These are phyloP conservation scores for Calcarius lapponicus DNA, from an alignment of 2,797 vertebrate genomes.

Conservation along the genomic window DNA sequence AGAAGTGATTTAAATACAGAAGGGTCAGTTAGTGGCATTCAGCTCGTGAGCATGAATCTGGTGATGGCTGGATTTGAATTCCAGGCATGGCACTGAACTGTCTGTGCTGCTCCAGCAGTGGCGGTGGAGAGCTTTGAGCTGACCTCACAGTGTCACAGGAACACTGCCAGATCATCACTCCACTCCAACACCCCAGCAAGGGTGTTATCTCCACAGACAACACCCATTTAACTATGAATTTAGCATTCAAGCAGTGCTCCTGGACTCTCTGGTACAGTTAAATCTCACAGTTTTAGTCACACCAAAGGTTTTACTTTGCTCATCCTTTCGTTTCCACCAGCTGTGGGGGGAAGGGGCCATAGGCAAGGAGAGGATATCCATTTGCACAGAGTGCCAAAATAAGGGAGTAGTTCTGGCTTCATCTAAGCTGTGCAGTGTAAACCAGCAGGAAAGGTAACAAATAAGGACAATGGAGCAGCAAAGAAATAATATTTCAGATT, in stretches of 20 bases:
- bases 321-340: background rate
- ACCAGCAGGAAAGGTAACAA: background rate
- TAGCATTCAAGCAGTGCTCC: background rate
- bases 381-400: background rate
- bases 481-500: background rate
- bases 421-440: background rate
- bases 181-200: background rate
- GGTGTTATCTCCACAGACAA: background rate
- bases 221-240: background rate
- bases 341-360: background rate
- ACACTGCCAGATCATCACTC: background rate
- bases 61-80: background rate
- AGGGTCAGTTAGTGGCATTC: background rate
- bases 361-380: background rate
- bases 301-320: background rate
- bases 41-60: background rate
- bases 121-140: background rate
- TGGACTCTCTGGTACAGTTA: background rate
- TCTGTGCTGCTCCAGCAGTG: background rate
- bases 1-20: background rate
- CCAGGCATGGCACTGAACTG: background rate
- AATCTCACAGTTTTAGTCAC: background rate
- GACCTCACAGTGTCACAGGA: rapidly evolving
- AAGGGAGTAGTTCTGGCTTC: background rate
- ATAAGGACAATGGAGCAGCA: background rate